These are phyloP conservation scores for Nephrotoma guestfalica DNA, from an alignment of 2,888 invertebrate species.

Conservation along the genomic window DNA sequence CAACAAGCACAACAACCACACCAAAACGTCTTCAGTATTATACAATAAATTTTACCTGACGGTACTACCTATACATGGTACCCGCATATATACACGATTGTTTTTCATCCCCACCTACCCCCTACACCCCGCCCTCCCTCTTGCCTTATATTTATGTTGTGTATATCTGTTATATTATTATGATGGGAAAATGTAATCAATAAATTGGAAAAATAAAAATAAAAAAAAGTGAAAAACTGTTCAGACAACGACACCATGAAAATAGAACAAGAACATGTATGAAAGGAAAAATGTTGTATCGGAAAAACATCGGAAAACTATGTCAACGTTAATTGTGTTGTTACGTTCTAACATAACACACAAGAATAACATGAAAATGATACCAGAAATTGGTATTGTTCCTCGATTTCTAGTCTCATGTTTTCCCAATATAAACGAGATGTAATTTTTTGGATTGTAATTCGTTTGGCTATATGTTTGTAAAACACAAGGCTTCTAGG, in stretches of 20 bases:
- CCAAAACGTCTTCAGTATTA: neutral
- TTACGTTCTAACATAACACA: neutral
- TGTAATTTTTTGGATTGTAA: neutral
- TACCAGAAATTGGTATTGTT: neutral
- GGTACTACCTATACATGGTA: neutral
- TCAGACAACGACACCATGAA: neutral
- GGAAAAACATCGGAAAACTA: neutral
- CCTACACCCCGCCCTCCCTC: neutral
- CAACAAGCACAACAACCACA: neutral
- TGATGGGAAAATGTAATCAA: neutral
- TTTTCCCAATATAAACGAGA: neutral
- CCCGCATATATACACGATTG: neutral
- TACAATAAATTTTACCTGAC: neutral
- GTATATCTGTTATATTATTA: neutral
- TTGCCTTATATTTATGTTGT: neutral
- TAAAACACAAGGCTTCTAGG: neutral
- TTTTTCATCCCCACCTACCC: neutral
- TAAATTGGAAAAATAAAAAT: neutral
- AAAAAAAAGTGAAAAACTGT: neutral
- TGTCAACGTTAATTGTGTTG: neutral
- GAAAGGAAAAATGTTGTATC: neutral
- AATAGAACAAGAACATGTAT: neutral
- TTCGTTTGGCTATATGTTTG: neutral
- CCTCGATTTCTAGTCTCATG: neutral
- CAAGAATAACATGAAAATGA: neutral